phyloP scores from a whole-genome alignment of 1,140 invertebrate genomes.

The Aricia agestis region DNA sequence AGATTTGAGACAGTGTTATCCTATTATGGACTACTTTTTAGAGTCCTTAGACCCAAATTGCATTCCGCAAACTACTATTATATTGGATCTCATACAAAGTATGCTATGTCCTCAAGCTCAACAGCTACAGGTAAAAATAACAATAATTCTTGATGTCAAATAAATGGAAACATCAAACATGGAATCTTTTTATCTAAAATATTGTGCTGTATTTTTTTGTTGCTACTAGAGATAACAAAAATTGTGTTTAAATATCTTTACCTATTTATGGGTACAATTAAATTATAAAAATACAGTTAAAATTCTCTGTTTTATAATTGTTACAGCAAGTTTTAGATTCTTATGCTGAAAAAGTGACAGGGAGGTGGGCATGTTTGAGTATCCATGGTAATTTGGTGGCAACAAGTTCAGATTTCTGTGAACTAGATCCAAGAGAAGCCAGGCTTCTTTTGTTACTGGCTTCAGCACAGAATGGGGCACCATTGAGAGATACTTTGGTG shows the following conservation, averaged over 20 bases:
- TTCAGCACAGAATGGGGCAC: conserved; percentile 79
- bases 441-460: conserved; percentile 84
- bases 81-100: conserved; percentile 80
- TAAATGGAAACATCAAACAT: too few species aligned
- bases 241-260: too few species aligned
- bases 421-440: conserved; percentile 83
- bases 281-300: too few species aligned
- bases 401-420: conserved; percentile 88
- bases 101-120: conserved; percentile 83
- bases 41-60: conserved; percentile 83
- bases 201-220: too few species aligned
- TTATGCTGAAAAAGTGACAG: conserved; percentile 85
- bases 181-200: too few species aligned
- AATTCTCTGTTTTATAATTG: too few species aligned
- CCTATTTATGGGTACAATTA: too few species aligned
- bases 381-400: conserved; percentile 85
- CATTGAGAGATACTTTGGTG: conserved; percentile 85
- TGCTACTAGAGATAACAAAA: too few species aligned
- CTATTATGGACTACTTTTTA: conserved; percentile 84
- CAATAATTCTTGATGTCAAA: too few species aligned
- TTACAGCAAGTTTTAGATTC: conserved; percentile 84
- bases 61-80: conserved; percentile 77
- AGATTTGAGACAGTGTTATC: conserved; percentile 85
- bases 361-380: conserved; percentile 86
- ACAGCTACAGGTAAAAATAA: conserved; percentile 80